Base-by-base conservation (phyloP, 2,888 invertebrate genomes). In the Aelia acuminata region DNA sequence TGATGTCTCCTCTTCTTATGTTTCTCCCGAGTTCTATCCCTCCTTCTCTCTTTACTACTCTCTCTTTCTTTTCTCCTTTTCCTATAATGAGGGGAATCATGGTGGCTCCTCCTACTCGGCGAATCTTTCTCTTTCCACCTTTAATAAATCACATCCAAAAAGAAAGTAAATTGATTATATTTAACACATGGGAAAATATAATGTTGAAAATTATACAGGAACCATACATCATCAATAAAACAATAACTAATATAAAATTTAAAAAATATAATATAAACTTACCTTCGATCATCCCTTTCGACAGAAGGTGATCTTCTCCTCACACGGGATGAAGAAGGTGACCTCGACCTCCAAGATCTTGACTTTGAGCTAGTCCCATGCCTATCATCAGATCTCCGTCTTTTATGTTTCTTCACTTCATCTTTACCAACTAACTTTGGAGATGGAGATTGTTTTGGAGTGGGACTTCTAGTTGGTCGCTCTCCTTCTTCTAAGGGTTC, bases 1-100 rank as follows among this genome's bases (percentile, higher is more conserved):
- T 90, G 89, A 84, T 89, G 89, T 20, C 89, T 86, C 48, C 89
- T 88, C 39, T 88, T 89, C 53, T 89, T 90, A 85, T 90, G 90
- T 84, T 90, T 90, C 4, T 89, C 89, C 22, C 87, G 70, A 10
- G 48, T 43, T 49, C 89, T 87, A 48, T 90, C 89, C 39, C 89
- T 87, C 11, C 89, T 53, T 39, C 84, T 49, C 20, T 89, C 89
- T 43, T 88, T 88, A 84, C 89, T 89, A 31, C 84, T 89, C 35
- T 84, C 89, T 49, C 89, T 50, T 85, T 89, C 89, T 57, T 88
- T 88, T 70, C 89, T 87, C 84, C 89, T 63, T 48, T 90, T 89
- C 49, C 88, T 89, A 22, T 84, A 80, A 80, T 89, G 89, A 18
- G 90, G 90, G n/a, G 90, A 90, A 31, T 89, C 89, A 84, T 90